phyloP scores from a whole-genome alignment of 1,140 invertebrate genomes.

The Hycleus cichorii region DNA sequence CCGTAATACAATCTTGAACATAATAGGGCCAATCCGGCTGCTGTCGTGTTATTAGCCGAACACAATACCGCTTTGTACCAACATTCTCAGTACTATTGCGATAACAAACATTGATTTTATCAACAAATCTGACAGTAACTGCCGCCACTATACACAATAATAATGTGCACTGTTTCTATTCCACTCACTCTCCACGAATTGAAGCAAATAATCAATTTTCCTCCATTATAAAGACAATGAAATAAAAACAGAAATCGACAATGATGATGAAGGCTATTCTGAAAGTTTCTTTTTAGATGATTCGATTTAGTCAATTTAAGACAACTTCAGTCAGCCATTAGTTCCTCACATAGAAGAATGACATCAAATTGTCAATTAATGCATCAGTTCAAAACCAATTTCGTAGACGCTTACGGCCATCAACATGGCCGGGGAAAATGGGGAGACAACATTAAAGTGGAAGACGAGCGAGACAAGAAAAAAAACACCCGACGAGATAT shows the following conservation, averaged over 20 bases:
- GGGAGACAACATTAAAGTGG: no score
- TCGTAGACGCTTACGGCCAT: slow-evolving; percentile 22
- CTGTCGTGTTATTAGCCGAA: slow-evolving; percentile 30
- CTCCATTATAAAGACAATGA: no score
- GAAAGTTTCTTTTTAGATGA: slow-evolving; percentile 26
- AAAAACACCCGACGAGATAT: no score
- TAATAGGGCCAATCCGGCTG: slow-evolving; percentile 34
- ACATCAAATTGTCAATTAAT: slow-evolving; percentile 37
- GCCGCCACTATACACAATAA: not conserved
- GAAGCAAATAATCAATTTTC: no score
- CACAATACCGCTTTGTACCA: slow-evolving; percentile 28
- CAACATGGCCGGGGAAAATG: slow-evolving; percentile 23
- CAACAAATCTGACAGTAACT: slow-evolving; percentile 20
- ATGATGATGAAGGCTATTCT: no score
- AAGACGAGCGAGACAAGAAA: no score
- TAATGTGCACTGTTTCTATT: no score
- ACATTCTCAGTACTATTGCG: slow-evolving; percentile 11
- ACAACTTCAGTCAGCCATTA: slow-evolving; percentile 34
- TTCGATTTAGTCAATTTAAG: slow-evolving; percentile 35
- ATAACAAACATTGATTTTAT: slow-evolving; percentile 34
- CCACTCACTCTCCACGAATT: no score
- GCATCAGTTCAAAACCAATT: slow-evolving; percentile 36
- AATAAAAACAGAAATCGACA: no score
- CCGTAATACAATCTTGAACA: slow-evolving; percentile 33
- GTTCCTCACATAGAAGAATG: slow-evolving; percentile 28